These are phyloP conservation scores for Microtus oregoni DNA, from an alignment of 2,113 vertebrate species.

Conservation along the genomic window DNA sequence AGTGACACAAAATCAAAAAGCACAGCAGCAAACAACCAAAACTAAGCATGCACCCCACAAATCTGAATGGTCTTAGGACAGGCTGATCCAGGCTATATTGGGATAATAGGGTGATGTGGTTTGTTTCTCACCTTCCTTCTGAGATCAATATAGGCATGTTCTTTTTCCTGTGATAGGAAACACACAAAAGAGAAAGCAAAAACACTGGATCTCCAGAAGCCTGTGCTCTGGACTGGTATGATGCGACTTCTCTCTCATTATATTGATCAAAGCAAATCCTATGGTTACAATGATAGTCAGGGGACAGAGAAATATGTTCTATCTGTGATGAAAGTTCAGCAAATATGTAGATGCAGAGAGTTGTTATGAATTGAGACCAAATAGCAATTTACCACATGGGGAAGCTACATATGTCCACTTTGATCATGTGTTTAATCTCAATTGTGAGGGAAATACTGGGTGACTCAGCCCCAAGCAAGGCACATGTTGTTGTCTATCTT, in stretches of 20 bases:
- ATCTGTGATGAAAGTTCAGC: neutral
- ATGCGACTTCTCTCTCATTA: constrained; percentile 3
- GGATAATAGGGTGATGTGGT: neutral
- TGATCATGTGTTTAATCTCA: constrained; percentile 14
- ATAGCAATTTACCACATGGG: neutral
- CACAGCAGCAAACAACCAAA: neutral
- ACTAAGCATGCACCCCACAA: neutral
- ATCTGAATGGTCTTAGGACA: neutral
- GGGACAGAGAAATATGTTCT: constrained; percentile 8
- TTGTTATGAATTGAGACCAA: neutral
- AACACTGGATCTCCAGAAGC: neutral
- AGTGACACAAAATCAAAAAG: neutral
- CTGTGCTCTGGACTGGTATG: neutral
- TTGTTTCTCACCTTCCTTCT: neutral
- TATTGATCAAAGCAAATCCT: constrained; percentile 9
- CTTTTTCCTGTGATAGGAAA: neutral
- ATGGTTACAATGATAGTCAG: neutral
- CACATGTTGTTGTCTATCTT: constrained; percentile 5
- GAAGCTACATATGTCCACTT: neutral
- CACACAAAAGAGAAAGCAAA: constrained; percentile 17
- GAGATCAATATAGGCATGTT: neutral
- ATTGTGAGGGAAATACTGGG: neutral
- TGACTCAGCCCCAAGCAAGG: neutral
- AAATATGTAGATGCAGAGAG: neutral
- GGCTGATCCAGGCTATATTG: neutral